Conservation (phyloP, 1,140 invertebrate genomes). For the Aethina tumida region DNA sequence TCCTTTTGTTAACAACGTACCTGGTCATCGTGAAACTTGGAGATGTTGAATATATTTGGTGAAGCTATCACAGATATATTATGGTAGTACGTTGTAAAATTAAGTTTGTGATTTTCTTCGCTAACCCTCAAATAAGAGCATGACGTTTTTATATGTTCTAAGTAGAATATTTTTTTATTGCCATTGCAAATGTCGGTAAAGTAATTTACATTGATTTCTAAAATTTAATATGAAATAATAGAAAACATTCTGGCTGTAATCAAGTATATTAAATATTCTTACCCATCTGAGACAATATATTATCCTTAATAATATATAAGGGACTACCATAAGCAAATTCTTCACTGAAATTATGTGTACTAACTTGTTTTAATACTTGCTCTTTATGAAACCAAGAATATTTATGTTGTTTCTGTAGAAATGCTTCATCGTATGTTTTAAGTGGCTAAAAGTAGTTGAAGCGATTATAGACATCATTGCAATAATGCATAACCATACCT, state of each 20-base stretch:
- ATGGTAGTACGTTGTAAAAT: conserved; percentile 9
- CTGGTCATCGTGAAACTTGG: conserved; percentile 14
- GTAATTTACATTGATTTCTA: conserved; percentile 1
- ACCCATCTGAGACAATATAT: too few relatives aligned
- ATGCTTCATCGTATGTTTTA: conserved; percentile 15
- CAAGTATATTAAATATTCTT: too few relatives aligned
- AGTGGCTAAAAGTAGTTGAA: conserved; percentile 21
- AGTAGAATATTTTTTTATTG: conserved; percentile 4
- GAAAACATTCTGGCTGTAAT: too few relatives aligned
- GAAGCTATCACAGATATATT: conserved; percentile 4
- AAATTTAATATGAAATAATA: conserved; percentile 7
- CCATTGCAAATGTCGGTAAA: conserved; percentile 6
- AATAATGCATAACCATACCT: conserved; percentile 18
- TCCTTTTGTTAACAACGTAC: too few relatives aligned
- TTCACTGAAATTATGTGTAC: conserved; percentile 2
- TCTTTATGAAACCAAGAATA: conserved; percentile 18
- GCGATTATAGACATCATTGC: background rate
- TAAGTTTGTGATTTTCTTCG: conserved; percentile 10
- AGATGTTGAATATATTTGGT: conserved; percentile 9
- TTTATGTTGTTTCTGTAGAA: conserved; percentile 14
- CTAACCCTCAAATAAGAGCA: conserved; percentile 5
- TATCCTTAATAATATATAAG: conserved; percentile 14
- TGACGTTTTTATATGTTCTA: conserved; percentile 4
- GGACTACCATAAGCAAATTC: conserved; percentile 17
- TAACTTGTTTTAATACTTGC: background rate